Evolutionary conservation across 2,888 invertebrate genomes (phyloP).

Genomic region (Stegana nigrithorax): DNA sequence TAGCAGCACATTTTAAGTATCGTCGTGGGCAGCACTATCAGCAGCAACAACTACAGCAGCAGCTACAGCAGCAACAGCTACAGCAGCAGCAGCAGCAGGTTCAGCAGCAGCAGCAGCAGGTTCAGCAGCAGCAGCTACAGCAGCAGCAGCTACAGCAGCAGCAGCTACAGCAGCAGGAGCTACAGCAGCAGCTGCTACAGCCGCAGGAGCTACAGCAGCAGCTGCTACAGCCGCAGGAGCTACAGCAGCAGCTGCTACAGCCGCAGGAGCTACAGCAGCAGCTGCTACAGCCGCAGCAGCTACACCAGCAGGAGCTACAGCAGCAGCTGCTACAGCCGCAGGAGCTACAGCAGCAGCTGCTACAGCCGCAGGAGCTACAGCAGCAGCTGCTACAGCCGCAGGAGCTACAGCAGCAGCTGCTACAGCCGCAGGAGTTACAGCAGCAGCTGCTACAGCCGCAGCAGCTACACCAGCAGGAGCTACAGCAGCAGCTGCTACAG

Average conservation of each 20-base stretch:
- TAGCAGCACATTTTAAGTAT: neutral
- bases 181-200: conserved; percentile 47
- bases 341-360: neutral
- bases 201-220: conserved; percentile 43
- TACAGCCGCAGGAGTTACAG: neutral
- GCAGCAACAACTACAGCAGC: conserved; percentile 24
- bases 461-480: conserved; percentile 27
- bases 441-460: conserved; percentile 17
- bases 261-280: neutral
- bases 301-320: conserved; percentile 5
- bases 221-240: neutral
- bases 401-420: conserved; percentile 9
- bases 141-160: conserved; percentile 54
- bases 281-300: neutral
- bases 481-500: neutral
- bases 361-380: neutral
- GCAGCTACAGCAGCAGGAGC: conserved; percentile 48
- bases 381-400: neutral
- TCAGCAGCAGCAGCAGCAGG: conserved; percentile 18
- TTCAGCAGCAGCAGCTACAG: conserved; percentile 34
- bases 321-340: conserved; percentile 29
- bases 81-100: conserved; percentile 20
- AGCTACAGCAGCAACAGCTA: conserved; percentile 23
- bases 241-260: neutral
- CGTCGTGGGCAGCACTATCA: conserved; percentile 22